A percentile compares a stretch with the other conserved stretches of the same genome.
These are phyloP conservation scores for Asteroscopus sphinx DNA, from an alignment of 2,888 invertebrate genomes.

Conservation along the genomic window DNA sequence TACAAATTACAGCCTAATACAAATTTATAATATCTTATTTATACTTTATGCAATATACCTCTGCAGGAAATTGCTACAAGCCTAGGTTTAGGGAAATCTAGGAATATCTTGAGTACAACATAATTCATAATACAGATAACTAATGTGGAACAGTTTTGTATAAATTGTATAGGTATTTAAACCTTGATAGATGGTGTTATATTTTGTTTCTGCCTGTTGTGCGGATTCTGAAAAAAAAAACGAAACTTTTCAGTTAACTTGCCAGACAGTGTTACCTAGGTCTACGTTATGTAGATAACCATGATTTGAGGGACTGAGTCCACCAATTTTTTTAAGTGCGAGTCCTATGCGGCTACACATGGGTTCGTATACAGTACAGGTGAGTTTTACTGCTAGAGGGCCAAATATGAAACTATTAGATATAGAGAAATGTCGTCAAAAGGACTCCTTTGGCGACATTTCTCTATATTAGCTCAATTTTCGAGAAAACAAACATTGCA, in stretches of 20 bases:
- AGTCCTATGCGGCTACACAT: too few species aligned
- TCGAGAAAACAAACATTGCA: too few species aligned
- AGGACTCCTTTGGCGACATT: too few species aligned
- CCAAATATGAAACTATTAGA: too few species aligned
- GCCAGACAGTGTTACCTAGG: too few species aligned
- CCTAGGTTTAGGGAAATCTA: slow-evolving; percentile 20
- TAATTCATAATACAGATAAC: background rate
- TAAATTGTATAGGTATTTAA: background rate
- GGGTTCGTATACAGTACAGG: too few species aligned
- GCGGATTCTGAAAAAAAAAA: slow-evolving; percentile 29
- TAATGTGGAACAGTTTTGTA: background rate
- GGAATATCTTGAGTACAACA: slow-evolving; percentile 1
- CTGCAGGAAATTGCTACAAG: slow-evolving; percentile 14
- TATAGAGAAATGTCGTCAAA: too few species aligned
- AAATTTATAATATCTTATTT: slow-evolving; percentile 15
- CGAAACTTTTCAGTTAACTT: background rate
- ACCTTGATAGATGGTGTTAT: background rate
- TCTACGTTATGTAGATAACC: too few species aligned
- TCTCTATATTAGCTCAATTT: too few species aligned
- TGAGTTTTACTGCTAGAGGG: too few species aligned
- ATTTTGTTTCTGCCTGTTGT: slow-evolving; percentile 7
- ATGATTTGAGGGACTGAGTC: too few species aligned
- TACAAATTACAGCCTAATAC: slow-evolving; percentile 16
- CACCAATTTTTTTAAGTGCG: too few species aligned
- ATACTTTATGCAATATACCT: background rate